Percentiles rank a stretch among this genome's conserved stretches.
Conservation (phyloP, 2,113 vertebrate genomes). For the Austrofundulus limnaeus region DNA sequence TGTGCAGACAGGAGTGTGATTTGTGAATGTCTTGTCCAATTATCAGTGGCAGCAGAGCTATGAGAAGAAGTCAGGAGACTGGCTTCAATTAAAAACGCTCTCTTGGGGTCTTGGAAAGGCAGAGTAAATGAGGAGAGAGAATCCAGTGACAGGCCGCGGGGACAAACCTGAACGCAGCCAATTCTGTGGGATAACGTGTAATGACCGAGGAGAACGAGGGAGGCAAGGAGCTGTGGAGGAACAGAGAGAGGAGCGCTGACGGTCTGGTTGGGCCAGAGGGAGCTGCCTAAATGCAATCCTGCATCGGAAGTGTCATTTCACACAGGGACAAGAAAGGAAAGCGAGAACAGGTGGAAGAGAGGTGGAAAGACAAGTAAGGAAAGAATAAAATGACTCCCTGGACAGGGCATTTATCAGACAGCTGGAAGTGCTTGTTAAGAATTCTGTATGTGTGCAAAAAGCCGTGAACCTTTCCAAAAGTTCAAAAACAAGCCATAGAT, state of each 20-base stretch:
- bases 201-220: constrained; percentile 37
- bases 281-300: constrained; percentile 12
- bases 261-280: constrained; percentile 11
- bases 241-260: constrained; percentile 8
- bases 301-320: constrained; percentile 35
- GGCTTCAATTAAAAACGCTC: constrained; percentile 54
- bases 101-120: constrained; percentile 26
- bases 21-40: constrained; percentile 61
- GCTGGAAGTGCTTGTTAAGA: constrained; percentile 44
- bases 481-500: neutral
- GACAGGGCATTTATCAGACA: constrained; percentile 49
- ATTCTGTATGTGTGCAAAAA: constrained; percentile 42
- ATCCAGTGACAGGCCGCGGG: constrained; percentile 16
- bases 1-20: constrained; percentile 24
- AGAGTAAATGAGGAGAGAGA: constrained; percentile 32
- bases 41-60: constrained; percentile 39
- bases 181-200: constrained; percentile 37
- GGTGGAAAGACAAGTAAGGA: constrained; percentile 1
- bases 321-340: constrained; percentile 18
- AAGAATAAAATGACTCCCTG: constrained; percentile 37
- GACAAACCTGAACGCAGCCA: constrained; percentile 31
- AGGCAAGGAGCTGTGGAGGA: constrained; percentile 17
- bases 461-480: neutral
- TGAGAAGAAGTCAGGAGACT: constrained; percentile 26
- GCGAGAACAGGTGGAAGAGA: constrained; percentile 14